Percentiles rank a stretch among this genome's conserved stretches.
These are phyloP conservation scores for Speoplatyrhinus poulsoni DNA, from an alignment of 2,113 vertebrate genomes.

Conservation along the genomic window DNA sequence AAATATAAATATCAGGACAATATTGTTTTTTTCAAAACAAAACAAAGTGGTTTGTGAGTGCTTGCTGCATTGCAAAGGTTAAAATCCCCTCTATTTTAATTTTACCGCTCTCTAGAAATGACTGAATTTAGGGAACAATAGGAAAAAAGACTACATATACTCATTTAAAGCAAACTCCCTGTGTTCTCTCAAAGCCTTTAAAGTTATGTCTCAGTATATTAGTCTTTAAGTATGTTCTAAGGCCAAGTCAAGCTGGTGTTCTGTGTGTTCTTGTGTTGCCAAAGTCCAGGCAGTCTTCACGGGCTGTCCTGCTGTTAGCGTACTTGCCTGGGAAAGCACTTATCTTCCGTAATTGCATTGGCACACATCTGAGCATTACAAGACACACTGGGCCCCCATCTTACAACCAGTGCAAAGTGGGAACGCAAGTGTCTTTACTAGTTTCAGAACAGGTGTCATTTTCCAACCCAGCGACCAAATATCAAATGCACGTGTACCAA, in stretches of 20 bases:
- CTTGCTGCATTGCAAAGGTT: slow-evolving; percentile 5
- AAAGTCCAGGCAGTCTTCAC: slow-evolving; percentile 28
- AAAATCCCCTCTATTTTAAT: slow-evolving; percentile 28
- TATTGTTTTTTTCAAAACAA: slow-evolving; percentile 28
- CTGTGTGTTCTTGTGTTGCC: slow-evolving; percentile 5
- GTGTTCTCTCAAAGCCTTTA: neutral
- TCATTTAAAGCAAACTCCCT: neutral
- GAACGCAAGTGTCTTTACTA: too few species aligned
- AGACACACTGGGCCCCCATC: neutral
- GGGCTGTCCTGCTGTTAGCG: slow-evolving; percentile 35
- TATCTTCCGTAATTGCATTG: slow-evolving; percentile 28
- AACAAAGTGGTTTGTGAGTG: slow-evolving; percentile 17
- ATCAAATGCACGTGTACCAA: neutral
- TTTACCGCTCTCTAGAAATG: neutral
- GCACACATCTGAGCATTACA: slow-evolving; percentile 11
- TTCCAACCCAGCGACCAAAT: too few species aligned
- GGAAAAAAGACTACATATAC: neutral
- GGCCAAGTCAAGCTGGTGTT: slow-evolving; percentile 11
- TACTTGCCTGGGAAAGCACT: slow-evolving; percentile 33
- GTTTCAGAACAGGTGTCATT: too few species aligned
- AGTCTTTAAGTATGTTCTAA: neutral
- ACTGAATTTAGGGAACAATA: neutral
- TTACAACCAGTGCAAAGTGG: too few species aligned
- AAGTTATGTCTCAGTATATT: too few species aligned
- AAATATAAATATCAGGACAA: slow-evolving; percentile 24